phyloP scores from a whole-genome alignment of 2,888 invertebrate species.

The Volucella bombylans region DNA sequence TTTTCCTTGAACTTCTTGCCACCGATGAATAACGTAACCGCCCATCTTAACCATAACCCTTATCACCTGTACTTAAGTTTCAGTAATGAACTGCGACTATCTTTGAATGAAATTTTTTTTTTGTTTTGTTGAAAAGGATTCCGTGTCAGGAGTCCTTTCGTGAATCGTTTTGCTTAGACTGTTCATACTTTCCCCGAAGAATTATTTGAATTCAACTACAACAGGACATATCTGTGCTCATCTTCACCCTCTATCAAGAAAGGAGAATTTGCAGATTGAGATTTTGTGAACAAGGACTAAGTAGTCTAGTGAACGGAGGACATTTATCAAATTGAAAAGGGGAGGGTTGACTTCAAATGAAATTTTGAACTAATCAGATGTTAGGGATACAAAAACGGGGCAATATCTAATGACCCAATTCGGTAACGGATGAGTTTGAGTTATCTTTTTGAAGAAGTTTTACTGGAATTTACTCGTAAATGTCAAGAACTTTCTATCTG shows the following conservation, averaged over 20 bases:
- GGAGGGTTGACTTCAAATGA: background rate
- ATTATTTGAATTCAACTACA: constrained; percentile 19
- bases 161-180: background rate
- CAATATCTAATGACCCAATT: constrained; percentile 19
- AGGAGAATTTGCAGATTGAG: background rate
- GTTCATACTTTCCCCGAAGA: background rate
- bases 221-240: background rate
- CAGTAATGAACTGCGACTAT: background rate
- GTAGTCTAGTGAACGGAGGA: background rate
- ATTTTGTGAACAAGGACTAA: constrained; percentile 10
- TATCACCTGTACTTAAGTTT: constrained; percentile 12
- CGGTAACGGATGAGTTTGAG: background rate
- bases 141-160: background rate
- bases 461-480: background rate
- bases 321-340: background rate
- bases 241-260: no score
- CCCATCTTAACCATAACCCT: no score
- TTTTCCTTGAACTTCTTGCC: background rate
- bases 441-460: background rate
- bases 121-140: background rate
- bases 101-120: background rate
- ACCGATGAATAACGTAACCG: no score
- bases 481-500: no score
- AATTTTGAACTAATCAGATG: constrained; percentile 16
- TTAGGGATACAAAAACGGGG: constrained; percentile 2